Conservation (phyloP, 2,888 invertebrate species). For the Subacronicta megacephala region DNA sequence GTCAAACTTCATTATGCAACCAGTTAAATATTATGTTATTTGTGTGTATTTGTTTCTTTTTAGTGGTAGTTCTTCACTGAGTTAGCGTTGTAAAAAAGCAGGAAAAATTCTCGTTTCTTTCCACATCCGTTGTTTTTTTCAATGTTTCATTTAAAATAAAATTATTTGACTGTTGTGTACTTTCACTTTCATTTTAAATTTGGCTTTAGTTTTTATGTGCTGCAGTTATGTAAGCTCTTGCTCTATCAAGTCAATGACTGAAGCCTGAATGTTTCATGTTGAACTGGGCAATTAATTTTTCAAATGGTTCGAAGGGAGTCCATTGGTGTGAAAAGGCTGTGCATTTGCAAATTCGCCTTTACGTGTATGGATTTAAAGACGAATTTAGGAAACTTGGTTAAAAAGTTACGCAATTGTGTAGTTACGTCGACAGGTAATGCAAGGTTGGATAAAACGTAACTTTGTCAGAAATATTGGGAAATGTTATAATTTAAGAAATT, state of each 20-base stretch:
- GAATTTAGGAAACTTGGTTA: background rate
- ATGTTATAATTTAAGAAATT: no score
- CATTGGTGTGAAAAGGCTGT: slow-evolving; percentile 10
- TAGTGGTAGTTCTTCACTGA: no score
- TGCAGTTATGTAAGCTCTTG: background rate
- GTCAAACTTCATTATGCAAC: no score
- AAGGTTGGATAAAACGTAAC: background rate
- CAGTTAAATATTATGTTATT: no score
- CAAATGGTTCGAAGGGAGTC: slow-evolving; percentile 31
- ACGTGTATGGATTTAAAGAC: background rate
- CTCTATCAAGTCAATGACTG: slow-evolving; percentile 1
- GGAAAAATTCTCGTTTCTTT: no score
- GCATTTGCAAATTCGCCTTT: slow-evolving; percentile 10
- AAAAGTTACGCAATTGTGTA: background rate
- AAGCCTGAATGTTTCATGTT: slow-evolving; percentile 22
- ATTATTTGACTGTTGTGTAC: no score
- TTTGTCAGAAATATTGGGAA: background rate
- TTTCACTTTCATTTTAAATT: no score
- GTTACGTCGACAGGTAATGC: background rate
- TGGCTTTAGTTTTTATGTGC: no score
- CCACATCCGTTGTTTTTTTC: no score
- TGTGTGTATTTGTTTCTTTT: no score
- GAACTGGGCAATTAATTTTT: slow-evolving; percentile 48
- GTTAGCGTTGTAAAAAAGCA: no score
- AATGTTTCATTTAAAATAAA: no score